These are phyloP conservation scores for Amphipoea oculea DNA, from an alignment of 2,888 invertebrate species.

Conservation along the genomic window DNA sequence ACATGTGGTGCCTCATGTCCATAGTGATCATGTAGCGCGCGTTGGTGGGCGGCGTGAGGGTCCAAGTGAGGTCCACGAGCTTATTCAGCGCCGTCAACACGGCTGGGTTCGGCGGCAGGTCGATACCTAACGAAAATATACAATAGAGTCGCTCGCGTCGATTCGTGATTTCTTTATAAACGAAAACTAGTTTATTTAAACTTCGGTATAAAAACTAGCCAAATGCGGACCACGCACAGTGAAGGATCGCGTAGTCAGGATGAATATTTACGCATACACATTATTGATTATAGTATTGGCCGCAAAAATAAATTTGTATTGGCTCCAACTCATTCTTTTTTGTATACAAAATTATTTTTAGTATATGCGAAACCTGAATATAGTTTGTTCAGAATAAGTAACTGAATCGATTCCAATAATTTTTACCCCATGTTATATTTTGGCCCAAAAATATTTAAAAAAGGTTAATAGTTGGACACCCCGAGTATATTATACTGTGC, in stretches of 20 bases:
- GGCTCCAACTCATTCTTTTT: too few species aligned
- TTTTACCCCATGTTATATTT: too few species aligned
- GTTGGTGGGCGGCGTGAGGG: conserved; percentile 81
- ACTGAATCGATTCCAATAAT: too few species aligned
- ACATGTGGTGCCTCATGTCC: conserved; percentile 89
- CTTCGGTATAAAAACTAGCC: neutral
- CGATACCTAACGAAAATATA: conserved; percentile 78
- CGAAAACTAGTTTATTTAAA: neutral
- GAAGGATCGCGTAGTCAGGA: neutral
- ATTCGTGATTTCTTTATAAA: neutral
- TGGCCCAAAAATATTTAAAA: too few species aligned
- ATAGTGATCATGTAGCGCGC: conserved; percentile 86
- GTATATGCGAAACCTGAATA: too few species aligned
- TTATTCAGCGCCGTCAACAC: conserved; percentile 81
- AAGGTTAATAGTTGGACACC: too few species aligned
- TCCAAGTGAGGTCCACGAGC: conserved; percentile 84
- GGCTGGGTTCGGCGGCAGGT: conserved; percentile 79
- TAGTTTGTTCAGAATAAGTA: too few species aligned
- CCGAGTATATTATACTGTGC: too few species aligned
- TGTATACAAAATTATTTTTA: too few species aligned
- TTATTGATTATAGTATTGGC: neutral
- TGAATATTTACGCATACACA: neutral
- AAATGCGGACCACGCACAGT: too few species aligned
- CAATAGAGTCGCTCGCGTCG: neutral
- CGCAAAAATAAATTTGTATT: neutral